A percentile compares a stretch with the other conserved stretches of the same genome.
These are phyloP conservation scores for Eucriotettix oculatus DNA, from an alignment of 2,888 invertebrate genomes.

Conservation along the genomic window DNA sequence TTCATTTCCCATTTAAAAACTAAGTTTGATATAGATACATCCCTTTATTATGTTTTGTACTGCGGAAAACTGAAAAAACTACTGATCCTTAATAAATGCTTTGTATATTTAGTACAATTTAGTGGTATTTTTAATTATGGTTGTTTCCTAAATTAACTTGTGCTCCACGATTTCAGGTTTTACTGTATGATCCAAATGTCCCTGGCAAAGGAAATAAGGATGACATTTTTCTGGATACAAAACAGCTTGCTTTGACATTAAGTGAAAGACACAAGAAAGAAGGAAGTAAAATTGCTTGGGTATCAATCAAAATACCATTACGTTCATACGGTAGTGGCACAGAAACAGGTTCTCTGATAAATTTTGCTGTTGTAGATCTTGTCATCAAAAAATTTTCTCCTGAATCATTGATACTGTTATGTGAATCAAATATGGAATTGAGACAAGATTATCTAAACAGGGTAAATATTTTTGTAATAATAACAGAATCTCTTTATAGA, in stretches of 20 bases:
- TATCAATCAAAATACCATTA: constrained; percentile 46
- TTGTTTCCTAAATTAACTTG: background rate
- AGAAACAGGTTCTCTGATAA: constrained; percentile 21
- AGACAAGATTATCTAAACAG: constrained; percentile 78
- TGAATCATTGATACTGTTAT: constrained; percentile 55
- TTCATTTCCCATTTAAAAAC: too few relatives aligned
- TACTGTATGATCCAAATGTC: constrained; percentile 45
- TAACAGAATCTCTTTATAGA: background rate
- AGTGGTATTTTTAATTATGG: background rate
- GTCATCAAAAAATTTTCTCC: constrained; percentile 50
- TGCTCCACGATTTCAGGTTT: constrained; percentile 27
- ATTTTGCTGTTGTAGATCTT: constrained; percentile 47
- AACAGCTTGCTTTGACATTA: constrained; percentile 41
- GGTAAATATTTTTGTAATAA: constrained; percentile 28
- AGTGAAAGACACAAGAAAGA: constrained; percentile 49
- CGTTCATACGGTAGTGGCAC: constrained; percentile 2
- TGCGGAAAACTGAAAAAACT: too few relatives aligned
- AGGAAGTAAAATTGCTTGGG: constrained; percentile 50
- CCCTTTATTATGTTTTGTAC: too few relatives aligned
- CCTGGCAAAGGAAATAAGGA: constrained; percentile 41
- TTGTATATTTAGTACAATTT: background rate
- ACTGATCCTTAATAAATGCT: too few relatives aligned
- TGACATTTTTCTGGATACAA: constrained; percentile 43
- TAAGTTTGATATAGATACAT: too few relatives aligned
- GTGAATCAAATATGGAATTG: constrained; percentile 49